These are phyloP conservation scores for Amphipyra berbera DNA, from an alignment of 2,888 invertebrate genomes.

Conservation along the genomic window DNA sequence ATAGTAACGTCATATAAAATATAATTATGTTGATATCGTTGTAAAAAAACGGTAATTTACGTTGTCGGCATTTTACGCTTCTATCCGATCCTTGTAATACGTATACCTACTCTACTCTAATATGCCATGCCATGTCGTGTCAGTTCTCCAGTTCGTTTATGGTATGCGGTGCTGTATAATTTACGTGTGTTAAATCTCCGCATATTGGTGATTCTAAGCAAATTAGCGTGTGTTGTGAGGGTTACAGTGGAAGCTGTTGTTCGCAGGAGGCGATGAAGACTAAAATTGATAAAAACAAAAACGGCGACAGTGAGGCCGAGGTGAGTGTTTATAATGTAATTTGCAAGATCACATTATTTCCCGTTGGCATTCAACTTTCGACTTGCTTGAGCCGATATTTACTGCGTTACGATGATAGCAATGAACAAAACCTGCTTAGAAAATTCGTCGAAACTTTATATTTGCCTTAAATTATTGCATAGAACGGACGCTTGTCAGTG, in stretches of 20 bases:
- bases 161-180: conserved; percentile 83
- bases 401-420: conserved; percentile 29
- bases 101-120: conserved; percentile 31
- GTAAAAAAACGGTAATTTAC: conserved; percentile 62
- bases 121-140: conserved; percentile 84
- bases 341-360: conserved; percentile 56
- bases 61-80: conserved; percentile 79
- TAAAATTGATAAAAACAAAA: conserved; percentile 90
- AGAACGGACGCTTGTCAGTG: background rate
- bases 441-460: conserved; percentile 10
- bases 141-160: conserved; percentile 77
- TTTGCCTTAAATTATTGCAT: background rate
- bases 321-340: conserved; percentile 80
- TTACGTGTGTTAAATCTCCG: conserved; percentile 78
- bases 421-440: conserved; percentile 36
- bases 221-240: conserved; percentile 78
- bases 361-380: conserved; percentile 56
- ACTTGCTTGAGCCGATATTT: conserved; percentile 55
- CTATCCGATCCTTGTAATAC: conserved; percentile 59
- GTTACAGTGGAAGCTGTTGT: conserved; percentile 80
- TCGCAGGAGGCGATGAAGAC: conserved; percentile 90
- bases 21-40: conserved; percentile 30
- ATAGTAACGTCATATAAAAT: conserved; percentile 29
- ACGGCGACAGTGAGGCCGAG: conserved; percentile 89
- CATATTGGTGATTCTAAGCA: conserved; percentile 71